Evolutionary conservation across 1,140 invertebrate species (phyloP), one percentile per base, ranked within the genome.

Genomic region (Oncopodura yosiiana): DNA sequence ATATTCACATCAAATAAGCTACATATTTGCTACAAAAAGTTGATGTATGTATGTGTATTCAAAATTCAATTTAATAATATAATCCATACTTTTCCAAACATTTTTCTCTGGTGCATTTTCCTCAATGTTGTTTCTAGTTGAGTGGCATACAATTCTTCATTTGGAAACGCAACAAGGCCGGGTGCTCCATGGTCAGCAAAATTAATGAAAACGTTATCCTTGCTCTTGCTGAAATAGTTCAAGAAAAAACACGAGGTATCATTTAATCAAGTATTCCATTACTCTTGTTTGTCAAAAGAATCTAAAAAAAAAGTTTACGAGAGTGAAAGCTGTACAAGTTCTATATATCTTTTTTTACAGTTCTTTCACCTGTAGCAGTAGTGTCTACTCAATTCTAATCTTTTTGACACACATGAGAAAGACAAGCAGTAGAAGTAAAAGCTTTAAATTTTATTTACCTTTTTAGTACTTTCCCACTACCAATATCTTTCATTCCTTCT

Each of bases 181-280:
- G 74, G 72, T 18, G 73, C 78, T 34, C 81, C 81, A 67, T 83
- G 81, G 66, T 83, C 81, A 48, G 76, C 74, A 71, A 81, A 81
- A 64, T 79, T 78, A 3, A 82, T 73, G 70, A 82, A 82, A 27
- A 82, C 66, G 60, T 78, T 69, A 65, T 81, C 78, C 62, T 78
- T 71, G 19, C 75, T 72, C 19, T 73, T 75, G 70, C 78, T 80
- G 60, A 29, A 69, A 67, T 59, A 18, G 26, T 24, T 18, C 26
- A 43, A 55, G 12, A 30, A 5, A 27, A 52, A 38, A 41, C 32
- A 37, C 27, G 27, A 39, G 29, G 36, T 26, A 56, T 45, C 46
- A 42, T 55, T 61, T 56, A 58, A 61, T 60, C 57, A 61, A 63
- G 41, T 61, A 61, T 58, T 58, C 52, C 49, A 54, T 58, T 62